These are phyloP conservation scores for Sebastiscus tertius DNA, from an alignment of 2,797 vertebrate genomes.

Conservation along the genomic window DNA sequence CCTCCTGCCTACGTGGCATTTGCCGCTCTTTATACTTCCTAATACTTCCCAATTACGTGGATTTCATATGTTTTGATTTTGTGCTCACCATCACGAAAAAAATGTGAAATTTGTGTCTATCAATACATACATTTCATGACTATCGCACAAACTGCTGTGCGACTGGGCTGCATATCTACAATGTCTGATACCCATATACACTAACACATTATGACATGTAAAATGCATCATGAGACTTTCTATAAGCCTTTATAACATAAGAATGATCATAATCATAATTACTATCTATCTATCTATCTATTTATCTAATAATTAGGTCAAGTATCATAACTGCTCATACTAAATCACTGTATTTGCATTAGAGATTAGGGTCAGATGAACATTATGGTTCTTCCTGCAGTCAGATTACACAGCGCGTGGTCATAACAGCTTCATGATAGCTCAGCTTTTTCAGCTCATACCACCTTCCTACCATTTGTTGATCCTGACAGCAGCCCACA, in stretches of 20 bases:
- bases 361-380: not conserved
- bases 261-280: not conserved
- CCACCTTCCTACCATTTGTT: constrained; percentile 39
- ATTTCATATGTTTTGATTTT: too few species aligned
- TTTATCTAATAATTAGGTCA: not conserved
- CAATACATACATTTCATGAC: too few species aligned
- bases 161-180: too few species aligned
- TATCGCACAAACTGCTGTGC: too few species aligned
- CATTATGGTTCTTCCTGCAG: not conserved
- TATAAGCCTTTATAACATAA: not conserved
- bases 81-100: too few species aligned
- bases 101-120: too few species aligned
- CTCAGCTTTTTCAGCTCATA: constrained; percentile 8
- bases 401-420: not conserved
- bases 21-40: too few species aligned
- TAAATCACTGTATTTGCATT: not conserved
- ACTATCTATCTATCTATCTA: too few species aligned
- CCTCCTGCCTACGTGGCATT: too few species aligned
- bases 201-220: not conserved
- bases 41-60: too few species aligned
- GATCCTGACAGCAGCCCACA: constrained; percentile 45
- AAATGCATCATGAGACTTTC: not conserved
- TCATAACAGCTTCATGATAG: not conserved
- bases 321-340: not conserved
- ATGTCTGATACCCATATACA: not conserved